Base-by-base conservation (phyloP, 2,797 vertebrate species). In the Lutjanus campechanus region DNA sequence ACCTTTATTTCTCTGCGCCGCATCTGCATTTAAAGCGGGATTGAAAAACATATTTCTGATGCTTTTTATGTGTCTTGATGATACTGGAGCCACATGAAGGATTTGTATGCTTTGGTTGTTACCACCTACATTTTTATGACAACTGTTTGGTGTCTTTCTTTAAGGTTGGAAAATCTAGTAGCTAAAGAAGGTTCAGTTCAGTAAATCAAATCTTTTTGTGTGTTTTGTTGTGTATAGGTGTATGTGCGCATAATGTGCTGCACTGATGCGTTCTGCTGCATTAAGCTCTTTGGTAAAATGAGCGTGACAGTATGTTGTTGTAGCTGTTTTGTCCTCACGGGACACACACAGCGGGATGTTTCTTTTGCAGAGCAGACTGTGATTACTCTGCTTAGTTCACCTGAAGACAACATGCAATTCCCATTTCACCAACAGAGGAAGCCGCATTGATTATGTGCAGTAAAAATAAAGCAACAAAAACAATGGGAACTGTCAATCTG, bases 361-460 rank as follows among this genome's bases (percentile, higher is more conserved):
- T 40, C 29, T 62, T 19, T 76, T 29, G 22, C 67, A 65, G 13
- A 46, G 16, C 64, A 29, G 20, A 25, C 68, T 80, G 68, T 63
- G 69, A 85, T 88, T 83, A 84, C 53, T 82, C 71, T 54, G 76
- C 47, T 69, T 58, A 60, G 49, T 51, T 86, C 60, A 58, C 76
- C 71, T 73, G 66, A 76, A 67, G 63, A 83, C 69, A 77, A 66
- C 84, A 65, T 44, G 55, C 71, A 76, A 77, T 76, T 81, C 72
- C 81, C 74, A 29, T 36, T 11, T 56, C 70, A 63, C 40, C 51
- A 64, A 62, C 66, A 62, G n/a, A 63, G 63, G 49, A 73, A 77
- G 49, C 51, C 0, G 22, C 72, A 76, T 60, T 79, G 73, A 87
- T 85, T 76, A 69, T 60, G 58, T 56, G 82, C 36, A 19, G 67